Base-by-base conservation (phyloP, 2,797 vertebrate species). In the Rhabdomys pumilio region DNA sequence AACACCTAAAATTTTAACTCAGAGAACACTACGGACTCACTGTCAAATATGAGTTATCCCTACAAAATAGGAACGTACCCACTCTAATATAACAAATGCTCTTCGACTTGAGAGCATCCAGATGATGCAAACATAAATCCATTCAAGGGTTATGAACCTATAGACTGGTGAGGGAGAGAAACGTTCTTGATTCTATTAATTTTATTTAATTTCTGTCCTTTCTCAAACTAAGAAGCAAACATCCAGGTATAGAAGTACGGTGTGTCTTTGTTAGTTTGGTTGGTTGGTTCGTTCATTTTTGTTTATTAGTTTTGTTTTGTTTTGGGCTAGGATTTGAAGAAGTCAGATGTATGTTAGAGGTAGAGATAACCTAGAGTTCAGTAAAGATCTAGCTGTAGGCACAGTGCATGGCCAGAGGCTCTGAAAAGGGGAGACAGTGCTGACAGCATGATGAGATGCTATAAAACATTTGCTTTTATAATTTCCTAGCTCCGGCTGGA, bases 41-140 rank as follows among this genome's bases (percentile, higher is more conserved):
- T 63, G 12, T 76, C 81, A 93, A 73, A 75, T 76, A n/a, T 34
- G 76, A 93, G 81, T 29, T 90, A 65, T 6, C 19, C 67, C 53
- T 72, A 61, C 22, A 53, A 90, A 44, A 47, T 44, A 63, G n/a
- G 75, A 44, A 94, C 94, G n/a, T 76, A 24, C 41, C 2, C 61
- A 6, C 41, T 50, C 2, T 77, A 90, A 72, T 69, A 47, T 47
- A 86, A 53, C 1, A 94, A 93, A 38, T 34, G 86, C 1, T 80
- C 34, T 94, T 90, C 34, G 17, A 69, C 89, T 79, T 81, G 53
- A 82, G 59, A 11, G 31, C 17, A 83, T n/a, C 57, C 31, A 94
- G 55, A 44, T 72, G 69, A 38, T 72, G n/a, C 69, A 38, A 38
- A 72, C 17, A 20, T 38, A 8, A 38, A 20, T 38, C 15, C 26